Conservation (phyloP, 1,140 invertebrate genomes). For the Leptonema lineaticorne region DNA sequence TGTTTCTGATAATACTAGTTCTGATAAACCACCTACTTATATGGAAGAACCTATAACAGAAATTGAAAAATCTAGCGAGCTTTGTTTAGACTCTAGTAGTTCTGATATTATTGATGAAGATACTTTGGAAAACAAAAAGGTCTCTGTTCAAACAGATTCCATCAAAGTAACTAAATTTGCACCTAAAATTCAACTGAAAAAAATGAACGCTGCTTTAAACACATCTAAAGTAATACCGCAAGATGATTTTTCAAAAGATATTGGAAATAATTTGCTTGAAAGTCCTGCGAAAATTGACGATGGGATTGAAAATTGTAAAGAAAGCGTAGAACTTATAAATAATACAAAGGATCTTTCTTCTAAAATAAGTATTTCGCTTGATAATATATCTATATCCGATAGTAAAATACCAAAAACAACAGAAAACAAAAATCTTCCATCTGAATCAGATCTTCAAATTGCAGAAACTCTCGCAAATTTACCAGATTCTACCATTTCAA, state of each 20-base stretch:
- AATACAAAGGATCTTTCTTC: background rate
- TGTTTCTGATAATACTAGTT: conserved; percentile 46
- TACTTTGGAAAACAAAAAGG: background rate
- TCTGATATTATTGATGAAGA: background rate
- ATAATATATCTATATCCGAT: background rate
- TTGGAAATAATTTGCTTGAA: background rate
- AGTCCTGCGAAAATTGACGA: background rate
- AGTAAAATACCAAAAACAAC: background rate
- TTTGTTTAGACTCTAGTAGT: background rate
- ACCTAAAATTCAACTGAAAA: conserved; percentile 56
- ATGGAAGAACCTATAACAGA: conserved; percentile 33
- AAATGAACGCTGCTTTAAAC: conserved; percentile 49
- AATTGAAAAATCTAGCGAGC: background rate
- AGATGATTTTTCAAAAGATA: background rate
- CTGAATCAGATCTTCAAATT: background rate
- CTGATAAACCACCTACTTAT: conserved; percentile 35
- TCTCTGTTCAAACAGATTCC: conserved; percentile 24
- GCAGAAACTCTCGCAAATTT: background rate
- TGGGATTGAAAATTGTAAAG: background rate
- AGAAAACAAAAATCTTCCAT: background rate
- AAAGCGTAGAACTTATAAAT: background rate
- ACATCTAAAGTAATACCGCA: conserved; percentile 21
- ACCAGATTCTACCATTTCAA: background rate
- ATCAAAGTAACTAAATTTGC: conserved; percentile 51
- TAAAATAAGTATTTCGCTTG: background rate